Conservation (phyloP, 2,888 invertebrate genomes). For the Trachelus troglodyta region DNA sequence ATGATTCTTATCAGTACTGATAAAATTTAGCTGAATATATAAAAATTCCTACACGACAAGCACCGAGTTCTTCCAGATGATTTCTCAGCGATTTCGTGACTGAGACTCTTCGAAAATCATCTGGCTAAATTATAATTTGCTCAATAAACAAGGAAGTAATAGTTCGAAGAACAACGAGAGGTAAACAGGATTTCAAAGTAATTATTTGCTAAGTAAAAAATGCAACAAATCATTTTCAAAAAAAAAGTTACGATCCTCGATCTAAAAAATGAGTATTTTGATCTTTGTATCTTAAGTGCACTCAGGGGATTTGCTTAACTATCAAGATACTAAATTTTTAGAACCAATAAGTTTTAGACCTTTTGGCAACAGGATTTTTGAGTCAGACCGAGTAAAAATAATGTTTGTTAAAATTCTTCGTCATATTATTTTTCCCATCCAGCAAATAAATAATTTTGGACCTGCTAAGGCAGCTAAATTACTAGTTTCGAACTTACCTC, state of each 20-base stretch:
- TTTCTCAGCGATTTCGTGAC: not conserved
- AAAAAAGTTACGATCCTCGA: not conserved
- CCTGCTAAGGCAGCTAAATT: not conserved
- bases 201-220: not conserved
- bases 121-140: not conserved
- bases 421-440: not conserved
- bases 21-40: not conserved
- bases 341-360: not conserved
- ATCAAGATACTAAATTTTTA: not conserved
- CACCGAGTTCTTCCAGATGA: not conserved
- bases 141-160: not conserved
- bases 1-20: not conserved
- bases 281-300: not conserved
- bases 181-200: not conserved
- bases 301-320: not conserved
- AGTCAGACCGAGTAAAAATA: not conserved
- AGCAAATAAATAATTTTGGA: not conserved
- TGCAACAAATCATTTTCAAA: not conserved
- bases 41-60: not conserved
- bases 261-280: not conserved
- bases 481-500: not conserved
- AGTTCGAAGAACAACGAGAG: not conserved
- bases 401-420: not conserved
- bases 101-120: not conserved
- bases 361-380: not conserved